These are phyloP conservation scores for Phthorimaea operculella DNA, from an alignment of 1,140 invertebrate species.

Conservation along the genomic window DNA sequence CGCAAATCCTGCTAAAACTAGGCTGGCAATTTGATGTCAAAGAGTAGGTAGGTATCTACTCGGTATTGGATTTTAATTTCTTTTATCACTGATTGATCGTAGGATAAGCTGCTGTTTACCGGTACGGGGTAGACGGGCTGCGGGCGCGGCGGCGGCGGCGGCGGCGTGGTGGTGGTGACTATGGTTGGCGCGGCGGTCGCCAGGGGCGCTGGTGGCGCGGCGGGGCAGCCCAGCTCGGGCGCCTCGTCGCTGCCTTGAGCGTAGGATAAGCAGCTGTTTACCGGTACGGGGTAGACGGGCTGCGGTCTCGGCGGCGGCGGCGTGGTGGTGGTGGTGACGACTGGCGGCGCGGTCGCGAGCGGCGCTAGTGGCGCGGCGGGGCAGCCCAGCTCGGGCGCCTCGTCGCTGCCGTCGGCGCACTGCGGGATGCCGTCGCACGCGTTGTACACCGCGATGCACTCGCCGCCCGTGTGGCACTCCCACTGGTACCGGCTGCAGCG, in stretches of 20 bases:
- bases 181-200: constrained; percentile 6
- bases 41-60: no score
- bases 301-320: background rate
- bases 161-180: no score
- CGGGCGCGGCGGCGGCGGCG: background rate
- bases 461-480: constrained; percentile 83
- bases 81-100: no score
- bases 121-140: background rate
- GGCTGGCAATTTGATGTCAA: no score
- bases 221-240: constrained; percentile 80
- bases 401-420: constrained; percentile 92
- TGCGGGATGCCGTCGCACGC: constrained; percentile 95
- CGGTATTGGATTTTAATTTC: no score
- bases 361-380: constrained; percentile 64
- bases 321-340: background rate
- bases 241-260: constrained; percentile 92
- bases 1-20: no score
- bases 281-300: background rate
- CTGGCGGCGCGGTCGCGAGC: constrained; percentile 9
- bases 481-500: constrained; percentile 87
- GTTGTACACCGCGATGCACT: constrained; percentile 96
- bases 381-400: constrained; percentile 83
- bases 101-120: no score
- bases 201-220: constrained; percentile 41
- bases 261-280: no score